Percentiles rank a stretch among this genome's conserved stretches.
Conservation (phyloP, 2,113 vertebrate genomes). For the Embiotoca jacksoni region DNA sequence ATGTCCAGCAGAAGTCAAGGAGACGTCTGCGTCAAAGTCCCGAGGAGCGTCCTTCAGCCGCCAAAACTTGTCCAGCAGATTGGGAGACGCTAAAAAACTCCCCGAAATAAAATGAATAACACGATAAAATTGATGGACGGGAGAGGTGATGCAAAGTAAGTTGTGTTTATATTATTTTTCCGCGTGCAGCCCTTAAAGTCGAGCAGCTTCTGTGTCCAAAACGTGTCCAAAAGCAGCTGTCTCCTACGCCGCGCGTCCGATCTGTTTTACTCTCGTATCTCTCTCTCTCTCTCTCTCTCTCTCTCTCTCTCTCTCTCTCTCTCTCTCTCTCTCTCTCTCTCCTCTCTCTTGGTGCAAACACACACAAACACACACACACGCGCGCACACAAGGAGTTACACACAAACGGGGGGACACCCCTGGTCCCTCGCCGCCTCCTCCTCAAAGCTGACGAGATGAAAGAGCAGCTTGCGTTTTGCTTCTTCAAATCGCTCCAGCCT, state of each 20-base stretch:
- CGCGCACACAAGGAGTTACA: conserved; percentile 45
- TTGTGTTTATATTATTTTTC: conserved; percentile 56
- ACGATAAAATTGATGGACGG: conserved; percentile 43
- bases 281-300: conserved; percentile 55
- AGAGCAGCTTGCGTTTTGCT: conserved; percentile 65
- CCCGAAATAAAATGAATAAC: conserved; percentile 24
- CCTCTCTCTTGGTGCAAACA: conserved; percentile 23
- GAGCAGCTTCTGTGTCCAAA: conserved; percentile 67
- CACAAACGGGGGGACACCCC: conserved; percentile 72
- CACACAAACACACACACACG: conserved; percentile 28
- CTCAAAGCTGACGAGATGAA: conserved; percentile 79
- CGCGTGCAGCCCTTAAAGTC: conserved; percentile 38
- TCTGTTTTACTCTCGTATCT: conserved; percentile 73
- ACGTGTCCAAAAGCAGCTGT: conserved; percentile 76
- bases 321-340: conserved; percentile 30
- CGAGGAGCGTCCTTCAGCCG: conserved; percentile 68
- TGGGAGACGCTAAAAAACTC: conserved; percentile 28
- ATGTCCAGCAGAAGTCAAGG: conserved; percentile 70
- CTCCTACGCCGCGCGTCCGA: conserved; percentile 70
- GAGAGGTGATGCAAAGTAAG: conserved; percentile 68
- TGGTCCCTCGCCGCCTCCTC: conserved; percentile 75
- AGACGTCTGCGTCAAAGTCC: conserved; percentile 74
- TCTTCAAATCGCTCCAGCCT: conserved; percentile 53
- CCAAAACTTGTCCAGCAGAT: conserved; percentile 64
- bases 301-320: conserved; percentile 32